Base-by-base conservation (phyloP, 2,113 vertebrate genomes). In the Chaenogobius annularis region DNA sequence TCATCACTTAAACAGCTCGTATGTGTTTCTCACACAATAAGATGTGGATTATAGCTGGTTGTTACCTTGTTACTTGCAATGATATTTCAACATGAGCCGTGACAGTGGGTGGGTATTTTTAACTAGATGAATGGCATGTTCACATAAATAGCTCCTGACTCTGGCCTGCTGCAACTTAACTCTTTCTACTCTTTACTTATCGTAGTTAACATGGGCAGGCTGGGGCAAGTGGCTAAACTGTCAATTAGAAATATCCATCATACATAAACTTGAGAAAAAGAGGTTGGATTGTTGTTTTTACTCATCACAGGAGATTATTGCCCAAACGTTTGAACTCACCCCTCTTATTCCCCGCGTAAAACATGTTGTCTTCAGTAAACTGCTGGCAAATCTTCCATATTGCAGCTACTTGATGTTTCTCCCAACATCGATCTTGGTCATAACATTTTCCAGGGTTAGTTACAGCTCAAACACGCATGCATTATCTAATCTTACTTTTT, bases 131-230 rank as follows among this genome's bases (percentile, higher is more conserved):
- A 71, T 85, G 82, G 85, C 77, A 89, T 76, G 88, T 89, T 77
- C 88, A 85, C 83, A 79, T 89, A 88, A 90, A 91, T 88, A 90
- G 84, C 87, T 67, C 58, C 77, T 86, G 81, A 82, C 82, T 75
- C 78, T 50, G 40, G 61, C 74, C 50, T 56, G 70, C 77, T 87
- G 87, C 82, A 85, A 75, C 78, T 63, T 58, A 79, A 82, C 83
- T 78, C 75, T 68, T 46, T 50, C 65, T 70, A 56, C 48, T 58
- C 65, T 74, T 64, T 15, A 23, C 55, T 31, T 56, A 63, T 54
- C 66, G 58, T 44, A 55, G 84, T 83, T 68, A 79, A 85, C 74
- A 82, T 11, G 64, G 7, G 5, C n/a, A 15, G 48, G 7, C 48
- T n/a, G 19, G 50, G 55, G 20, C 14, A 52, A 14, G 35, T 68